These are phyloP conservation scores for Progne subis DNA, from an alignment of 2,113 vertebrate genomes.

Conservation along the genomic window DNA sequence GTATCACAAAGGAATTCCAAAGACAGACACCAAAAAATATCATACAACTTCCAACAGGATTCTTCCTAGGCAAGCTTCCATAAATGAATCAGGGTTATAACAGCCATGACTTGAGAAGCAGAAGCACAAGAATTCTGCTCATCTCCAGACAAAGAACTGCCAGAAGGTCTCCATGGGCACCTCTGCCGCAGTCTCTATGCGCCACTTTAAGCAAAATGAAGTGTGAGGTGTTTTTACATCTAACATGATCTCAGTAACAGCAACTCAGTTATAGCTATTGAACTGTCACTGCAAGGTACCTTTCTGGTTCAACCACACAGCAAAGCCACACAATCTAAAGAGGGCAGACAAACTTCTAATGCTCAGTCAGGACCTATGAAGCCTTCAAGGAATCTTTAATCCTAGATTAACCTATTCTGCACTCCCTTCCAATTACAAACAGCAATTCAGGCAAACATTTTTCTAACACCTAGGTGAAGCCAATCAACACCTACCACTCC, in stretches of 20 bases:
- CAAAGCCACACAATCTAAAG: background rate
- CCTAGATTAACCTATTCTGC: background rate
- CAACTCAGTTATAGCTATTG: background rate
- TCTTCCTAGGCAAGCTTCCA: background rate
- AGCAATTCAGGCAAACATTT: background rate
- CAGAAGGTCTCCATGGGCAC: background rate
- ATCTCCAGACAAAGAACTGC: background rate
- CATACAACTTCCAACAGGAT: background rate
- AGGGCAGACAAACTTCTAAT: background rate
- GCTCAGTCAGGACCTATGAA: background rate
- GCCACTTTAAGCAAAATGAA: background rate
- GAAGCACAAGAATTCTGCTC: background rate
- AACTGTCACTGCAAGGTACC: background rate
- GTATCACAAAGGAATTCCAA: background rate
- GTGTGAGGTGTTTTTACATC: background rate
- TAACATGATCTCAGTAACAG: background rate
- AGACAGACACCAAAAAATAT: background rate
- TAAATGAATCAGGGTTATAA: background rate
- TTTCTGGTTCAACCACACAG: background rate
- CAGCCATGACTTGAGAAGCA: background rate
- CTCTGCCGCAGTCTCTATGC: background rate
- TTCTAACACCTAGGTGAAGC: background rate
- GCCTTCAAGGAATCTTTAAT: background rate
- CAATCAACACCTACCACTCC: conserved; percentile 80
- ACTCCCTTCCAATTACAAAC: background rate